Evolutionary conservation across 2,888 invertebrate species (phyloP), one percentile per base, ranked within the genome.

Genomic region (Zhengitettix transpicula): DNA sequence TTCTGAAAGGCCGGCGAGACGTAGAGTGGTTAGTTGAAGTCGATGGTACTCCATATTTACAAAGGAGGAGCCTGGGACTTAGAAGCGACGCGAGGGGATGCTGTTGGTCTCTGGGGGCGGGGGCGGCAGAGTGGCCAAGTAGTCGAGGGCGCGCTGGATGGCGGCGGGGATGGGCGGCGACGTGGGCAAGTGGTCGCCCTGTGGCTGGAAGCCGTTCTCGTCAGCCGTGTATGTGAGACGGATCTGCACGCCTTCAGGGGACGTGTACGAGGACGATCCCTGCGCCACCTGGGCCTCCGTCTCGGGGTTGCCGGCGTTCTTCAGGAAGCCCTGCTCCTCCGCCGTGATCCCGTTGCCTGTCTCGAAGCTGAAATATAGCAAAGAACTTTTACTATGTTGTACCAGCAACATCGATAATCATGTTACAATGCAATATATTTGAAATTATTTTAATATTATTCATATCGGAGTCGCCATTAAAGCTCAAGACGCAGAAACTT

Each of bases 161-260:
- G 82, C 83, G 69, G 79, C 81, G 42, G 87, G 87, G 65, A 87
- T 77, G 40, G 87, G 85, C 51, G 87, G 87, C 10, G 87, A 81
- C n/a, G 85, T 85, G 52, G 89, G 88, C 66, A 88, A 72, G 71
- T 88, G 88, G 52, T 85, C 85, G 58, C 88, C 88, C 67, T 80
- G 80, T 12, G 87, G 84, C 68, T 84, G 81, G 73, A 86, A 89
- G 60, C 87, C 89, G 69, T 84, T 84, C 73, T 87, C 87, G 71
- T 88, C 87, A 17, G 87, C 87, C 16, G 85, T 77, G 67, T 87
- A 87, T 47, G 57, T 59, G 40, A 65, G 60, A 5, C 54, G 57
- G 61, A 65, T 64, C 44, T 59, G 61, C 11, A 55, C 47, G 14
- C 65, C 65, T 14, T 65, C 65, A 1, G 65, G 65, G n/a, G 63